Evolutionary conservation across 2,797 vertebrate species (phyloP).

Genomic region (Ptychadena robeensis): DNA sequence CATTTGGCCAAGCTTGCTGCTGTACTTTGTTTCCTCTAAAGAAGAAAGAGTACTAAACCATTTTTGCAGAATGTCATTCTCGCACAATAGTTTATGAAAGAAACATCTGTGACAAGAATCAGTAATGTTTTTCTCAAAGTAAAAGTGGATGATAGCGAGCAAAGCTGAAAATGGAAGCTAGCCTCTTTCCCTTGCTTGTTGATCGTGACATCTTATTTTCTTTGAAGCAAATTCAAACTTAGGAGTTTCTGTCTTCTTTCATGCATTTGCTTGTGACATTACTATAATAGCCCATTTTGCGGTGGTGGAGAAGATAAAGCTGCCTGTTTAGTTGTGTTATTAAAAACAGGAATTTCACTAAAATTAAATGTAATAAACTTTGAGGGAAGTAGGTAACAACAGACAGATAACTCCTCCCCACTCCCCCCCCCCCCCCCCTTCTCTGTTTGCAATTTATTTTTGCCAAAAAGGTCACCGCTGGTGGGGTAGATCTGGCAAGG

Average conservation of each 20-base stretch:
- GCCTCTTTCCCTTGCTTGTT: conserved; percentile 75
- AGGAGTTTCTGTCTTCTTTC: conserved; percentile 81
- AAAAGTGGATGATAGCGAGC: conserved; percentile 80
- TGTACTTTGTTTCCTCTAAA: conserved; percentile 78
- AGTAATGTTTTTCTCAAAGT: conserved; percentile 81
- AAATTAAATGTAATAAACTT: too few relatives aligned
- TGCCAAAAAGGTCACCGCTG: too few relatives aligned
- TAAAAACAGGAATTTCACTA: too few relatives aligned
- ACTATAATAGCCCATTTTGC: conserved; percentile 77
- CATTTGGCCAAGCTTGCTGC: conserved; percentile 74
- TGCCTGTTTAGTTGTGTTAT: background rate
- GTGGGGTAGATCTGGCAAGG: too few relatives aligned
- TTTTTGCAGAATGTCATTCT: conserved; percentile 84
- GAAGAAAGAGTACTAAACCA: conserved; percentile 82
- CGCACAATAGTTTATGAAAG: conserved; percentile 86
- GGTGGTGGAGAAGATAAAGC: background rate
- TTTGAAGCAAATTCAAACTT: conserved; percentile 83
- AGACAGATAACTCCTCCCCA: too few relatives aligned
- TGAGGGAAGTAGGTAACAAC: too few relatives aligned
- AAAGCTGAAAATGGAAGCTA: conserved; percentile 80
- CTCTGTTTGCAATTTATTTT: too few relatives aligned
- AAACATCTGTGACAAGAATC: conserved; percentile 88
- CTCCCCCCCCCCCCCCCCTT: too few relatives aligned
- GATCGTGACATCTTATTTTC: conserved; percentile 87
- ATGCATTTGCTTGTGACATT: conserved; percentile 75